Percentiles rank a stretch among this genome's conserved stretches.
These are phyloP conservation scores for Tamias sibiricus DNA, from an alignment of 2,113 vertebrate genomes.

Conservation along the genomic window DNA sequence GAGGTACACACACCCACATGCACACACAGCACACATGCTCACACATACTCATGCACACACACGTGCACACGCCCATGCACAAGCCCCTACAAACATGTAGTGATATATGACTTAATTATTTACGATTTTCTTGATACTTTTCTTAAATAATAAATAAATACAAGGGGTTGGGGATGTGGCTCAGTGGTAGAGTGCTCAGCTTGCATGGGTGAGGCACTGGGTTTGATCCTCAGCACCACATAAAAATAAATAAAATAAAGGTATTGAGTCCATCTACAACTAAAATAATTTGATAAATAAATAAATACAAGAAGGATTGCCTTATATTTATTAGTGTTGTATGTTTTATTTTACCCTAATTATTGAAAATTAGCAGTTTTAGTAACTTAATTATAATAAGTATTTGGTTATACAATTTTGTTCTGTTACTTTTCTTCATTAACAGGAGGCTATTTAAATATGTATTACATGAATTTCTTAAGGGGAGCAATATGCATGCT, in stretches of 20 bases:
- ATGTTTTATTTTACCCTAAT: background rate
- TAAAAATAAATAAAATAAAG: no score
- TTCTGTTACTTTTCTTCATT: background rate
- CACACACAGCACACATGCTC: background rate
- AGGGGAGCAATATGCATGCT: background rate
- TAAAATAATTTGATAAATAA: no score
- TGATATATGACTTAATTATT: background rate
- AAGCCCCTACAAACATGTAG: background rate
- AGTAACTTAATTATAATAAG: background rate
- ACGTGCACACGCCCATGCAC: rapidly evolving
- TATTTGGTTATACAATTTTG: background rate
- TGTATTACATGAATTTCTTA: background rate
- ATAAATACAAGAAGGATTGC: background rate
- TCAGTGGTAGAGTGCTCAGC: no score
- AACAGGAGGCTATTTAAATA: background rate
- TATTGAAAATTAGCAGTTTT: background rate
- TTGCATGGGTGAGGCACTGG: no score
- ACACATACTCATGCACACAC: no score
- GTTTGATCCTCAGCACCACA: no score
- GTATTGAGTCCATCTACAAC: no score
- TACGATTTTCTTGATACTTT: background rate
- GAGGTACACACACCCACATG: background rate
- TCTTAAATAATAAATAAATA: background rate
- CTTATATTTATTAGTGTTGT: background rate
- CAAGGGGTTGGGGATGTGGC: no score